Conservation (phyloP, 2,113 vertebrate species). For the Benitochromis conjunctus region DNA sequence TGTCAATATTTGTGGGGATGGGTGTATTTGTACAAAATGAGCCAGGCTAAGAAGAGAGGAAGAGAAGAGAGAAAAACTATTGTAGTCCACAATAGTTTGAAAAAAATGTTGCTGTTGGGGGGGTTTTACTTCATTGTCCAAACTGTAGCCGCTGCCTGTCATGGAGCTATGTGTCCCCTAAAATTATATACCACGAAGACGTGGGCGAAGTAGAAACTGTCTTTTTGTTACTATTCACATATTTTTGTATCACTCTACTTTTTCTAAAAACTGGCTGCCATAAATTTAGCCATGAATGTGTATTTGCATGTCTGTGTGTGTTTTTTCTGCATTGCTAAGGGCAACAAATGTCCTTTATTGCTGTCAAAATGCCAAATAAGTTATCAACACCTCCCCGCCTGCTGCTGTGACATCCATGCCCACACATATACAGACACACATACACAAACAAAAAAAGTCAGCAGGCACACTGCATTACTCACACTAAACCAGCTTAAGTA, state of each 20-base stretch:
- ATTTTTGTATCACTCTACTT: not conserved
- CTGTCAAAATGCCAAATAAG: slow-evolving; percentile 63
- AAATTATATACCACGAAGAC: not conserved
- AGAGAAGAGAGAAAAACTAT: not conserved
- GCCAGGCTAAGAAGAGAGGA: not conserved
- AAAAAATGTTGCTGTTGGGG: not conserved
- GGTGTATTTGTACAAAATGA: not conserved
- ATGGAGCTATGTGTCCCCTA: not conserved
- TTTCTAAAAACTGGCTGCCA: not conserved
- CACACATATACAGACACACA: not conserved
- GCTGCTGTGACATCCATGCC: slow-evolving; percentile 42
- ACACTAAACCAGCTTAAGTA: not conserved
- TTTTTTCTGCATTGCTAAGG: slow-evolving; percentile 30
- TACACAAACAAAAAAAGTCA: not conserved
- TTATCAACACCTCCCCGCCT: slow-evolving; percentile 45
- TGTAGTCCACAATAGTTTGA: not conserved
- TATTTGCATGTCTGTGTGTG: slow-evolving; percentile 17
- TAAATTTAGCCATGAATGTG: not conserved
- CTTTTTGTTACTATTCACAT: not conserved
- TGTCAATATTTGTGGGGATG: slow-evolving; percentile 22
- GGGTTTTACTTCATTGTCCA: not conserved
- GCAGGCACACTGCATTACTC: slow-evolving; percentile 10
- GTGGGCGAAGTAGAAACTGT: not conserved
- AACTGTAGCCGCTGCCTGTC: not conserved
- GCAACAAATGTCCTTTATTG: slow-evolving; percentile 59